Evolutionary conservation across 2,888 invertebrate genomes (phyloP).

Genomic region (Oscheius myriophilus): DNA sequence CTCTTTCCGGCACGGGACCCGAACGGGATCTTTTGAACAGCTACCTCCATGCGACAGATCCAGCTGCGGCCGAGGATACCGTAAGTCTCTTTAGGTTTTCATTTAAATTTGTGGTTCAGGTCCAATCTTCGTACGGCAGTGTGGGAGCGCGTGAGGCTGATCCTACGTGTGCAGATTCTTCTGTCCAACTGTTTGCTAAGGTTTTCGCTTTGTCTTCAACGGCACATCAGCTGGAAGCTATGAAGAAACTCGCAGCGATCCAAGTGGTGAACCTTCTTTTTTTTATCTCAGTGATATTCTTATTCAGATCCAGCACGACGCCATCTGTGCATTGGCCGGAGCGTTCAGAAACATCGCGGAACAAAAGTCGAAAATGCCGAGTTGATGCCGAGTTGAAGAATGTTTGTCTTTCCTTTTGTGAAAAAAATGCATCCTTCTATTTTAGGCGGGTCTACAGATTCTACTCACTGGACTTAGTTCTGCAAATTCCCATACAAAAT

Average conservation of each 20-base stretch:
- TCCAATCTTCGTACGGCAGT: conserved; percentile 92
- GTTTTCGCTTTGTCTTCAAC: conserved; percentile 91
- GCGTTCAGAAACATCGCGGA: conserved; percentile 78
- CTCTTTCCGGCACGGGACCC: conserved; percentile 80
- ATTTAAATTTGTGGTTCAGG: conserved; percentile 74
- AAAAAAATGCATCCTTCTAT: not conserved
- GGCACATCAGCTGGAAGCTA: conserved; percentile 92
- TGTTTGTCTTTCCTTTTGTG: not conserved
- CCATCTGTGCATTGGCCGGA: conserved; percentile 89
- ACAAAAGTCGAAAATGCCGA: conserved; percentile 49
- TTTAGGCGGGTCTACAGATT: conserved; percentile 35
- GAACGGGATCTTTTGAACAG: conserved; percentile 48
- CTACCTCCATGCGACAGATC: conserved; percentile 43
- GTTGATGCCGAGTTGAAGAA: conserved; percentile 51
- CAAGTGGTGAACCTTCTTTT: conserved; percentile 35
- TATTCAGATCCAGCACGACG: conserved; percentile 82
- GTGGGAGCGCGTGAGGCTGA: conserved; percentile 97
- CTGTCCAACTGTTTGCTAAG: conserved; percentile 86
- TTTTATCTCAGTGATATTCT: not conserved
- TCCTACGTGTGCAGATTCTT: conserved; percentile 91
- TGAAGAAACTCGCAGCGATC: conserved; percentile 85
- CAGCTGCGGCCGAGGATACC: conserved; percentile 48
- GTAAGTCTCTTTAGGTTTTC: not conserved
- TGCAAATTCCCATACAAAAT: conserved; percentile 80
- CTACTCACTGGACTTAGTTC: conserved; percentile 74